Conservation (phyloP, 2,113 vertebrate species). For the Ardeotis arabs region DNA sequence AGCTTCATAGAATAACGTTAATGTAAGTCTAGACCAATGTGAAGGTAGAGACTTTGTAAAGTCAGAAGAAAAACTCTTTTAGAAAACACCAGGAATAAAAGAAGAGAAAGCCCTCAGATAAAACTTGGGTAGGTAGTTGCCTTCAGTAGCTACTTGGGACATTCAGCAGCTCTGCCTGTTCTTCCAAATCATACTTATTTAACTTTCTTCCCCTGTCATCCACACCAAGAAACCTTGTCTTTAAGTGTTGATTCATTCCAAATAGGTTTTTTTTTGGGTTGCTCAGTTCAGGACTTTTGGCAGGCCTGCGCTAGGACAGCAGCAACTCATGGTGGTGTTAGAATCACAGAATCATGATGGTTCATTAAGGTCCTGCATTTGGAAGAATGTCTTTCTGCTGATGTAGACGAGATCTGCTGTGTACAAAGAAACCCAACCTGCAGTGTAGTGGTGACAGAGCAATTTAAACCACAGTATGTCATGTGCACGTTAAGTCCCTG, state of each 20-base stretch:
- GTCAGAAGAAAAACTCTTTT: not conserved
- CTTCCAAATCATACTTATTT: not conserved
- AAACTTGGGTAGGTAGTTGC: not conserved
- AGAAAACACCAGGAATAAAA: not conserved
- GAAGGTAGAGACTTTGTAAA: not conserved
- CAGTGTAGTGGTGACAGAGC: not conserved
- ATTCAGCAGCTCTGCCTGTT: not conserved
- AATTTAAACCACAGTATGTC: not conserved
- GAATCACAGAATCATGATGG: accelerated
- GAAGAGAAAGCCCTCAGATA: not conserved
- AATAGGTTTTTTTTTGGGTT: not conserved
- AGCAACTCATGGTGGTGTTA: not conserved
- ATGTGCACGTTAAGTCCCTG: not conserved
- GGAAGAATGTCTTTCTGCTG: not conserved
- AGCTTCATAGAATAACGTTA: not conserved
- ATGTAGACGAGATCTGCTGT: not conserved
- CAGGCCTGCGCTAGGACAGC: not conserved
- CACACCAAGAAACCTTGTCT: not conserved
- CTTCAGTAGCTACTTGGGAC: not conserved
- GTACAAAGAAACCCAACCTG: not conserved
- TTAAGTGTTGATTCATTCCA: not conserved
- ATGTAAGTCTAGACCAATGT: not conserved
- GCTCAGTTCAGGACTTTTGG: not conserved
- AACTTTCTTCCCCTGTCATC: not conserved
- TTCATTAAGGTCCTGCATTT: not conserved